Evolutionary conservation across 2,797 vertebrate genomes (phyloP), one percentile per base, ranked within the genome.

Genomic region (Psittacula echo): DNA sequence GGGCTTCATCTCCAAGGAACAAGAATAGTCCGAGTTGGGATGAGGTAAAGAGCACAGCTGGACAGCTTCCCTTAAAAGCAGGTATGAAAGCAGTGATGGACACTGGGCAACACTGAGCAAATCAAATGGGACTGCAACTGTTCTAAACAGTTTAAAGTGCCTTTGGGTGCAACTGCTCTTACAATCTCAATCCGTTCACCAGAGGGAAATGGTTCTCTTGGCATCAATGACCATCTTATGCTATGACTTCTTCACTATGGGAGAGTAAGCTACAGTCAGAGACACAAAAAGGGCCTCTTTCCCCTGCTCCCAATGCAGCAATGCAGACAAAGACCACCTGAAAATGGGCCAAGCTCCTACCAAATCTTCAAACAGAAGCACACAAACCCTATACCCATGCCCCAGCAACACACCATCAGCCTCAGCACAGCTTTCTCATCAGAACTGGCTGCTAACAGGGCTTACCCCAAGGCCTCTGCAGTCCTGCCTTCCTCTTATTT

Each of bases 241-340:
- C 39, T 30, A 10, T 4, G 14, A 50, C 9, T 66, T 68, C 53
- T 85, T 62, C 56, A 78, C 27, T 10, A 61, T 2, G 1, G 12
- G 41, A 84, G 14, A 78, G 23, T 27, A 90, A 65, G 24, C 30
- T 64, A 47, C 4, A 61, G 61, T 2, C 61, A 88, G 37, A 72
- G 21, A 58, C 5, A 75, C 3, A 42, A 73, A 76, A 0, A 0
- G 45, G 65, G 23, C 65, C 37, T 44, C 62, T 44, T 51, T 53
- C 11, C 9, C 23, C 23, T 7, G 32, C 68, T 10, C 24, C 11
- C 39, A 71, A 6, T 32, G 34, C 56, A 37, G n/a, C 10, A 91
- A 76, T 26, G 10, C 44, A 61, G 67, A 39, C 8, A 56, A 80
- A 88, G 48, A 39, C 29, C 37, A 79, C 2, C 19, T 26, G 10